phyloP scores from a whole-genome alignment of 2,888 invertebrate genomes.

The Neocrepidodera transversa region DNA sequence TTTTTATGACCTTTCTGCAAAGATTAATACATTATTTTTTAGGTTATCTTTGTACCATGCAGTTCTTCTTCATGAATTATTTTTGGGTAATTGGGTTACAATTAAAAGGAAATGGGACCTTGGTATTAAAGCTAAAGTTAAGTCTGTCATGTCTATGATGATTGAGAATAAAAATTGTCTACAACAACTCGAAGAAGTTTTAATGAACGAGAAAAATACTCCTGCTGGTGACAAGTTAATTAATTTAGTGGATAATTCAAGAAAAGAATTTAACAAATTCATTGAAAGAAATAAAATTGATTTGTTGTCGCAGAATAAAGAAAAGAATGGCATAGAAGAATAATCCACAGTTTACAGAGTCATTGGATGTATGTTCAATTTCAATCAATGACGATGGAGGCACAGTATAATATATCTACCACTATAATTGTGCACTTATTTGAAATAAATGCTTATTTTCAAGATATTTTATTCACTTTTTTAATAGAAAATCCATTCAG shows the following conservation, averaged over 20 bases:
- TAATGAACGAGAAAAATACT: conserved; percentile 65
- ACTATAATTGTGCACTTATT: no score
- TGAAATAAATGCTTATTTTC: no score
- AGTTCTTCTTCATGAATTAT: conserved; percentile 35
- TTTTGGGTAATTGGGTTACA: conserved; percentile 51
- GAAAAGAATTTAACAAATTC: conserved; percentile 62
- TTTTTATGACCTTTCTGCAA: background rate
- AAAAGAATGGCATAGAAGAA: background rate
- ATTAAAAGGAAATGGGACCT: conserved; percentile 54
- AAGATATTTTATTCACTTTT: no score
- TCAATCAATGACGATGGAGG: no score
- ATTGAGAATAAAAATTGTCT: conserved; percentile 62
- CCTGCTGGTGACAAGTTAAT: conserved; percentile 65
- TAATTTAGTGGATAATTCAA: conserved; percentile 62
- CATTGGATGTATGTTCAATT: no score
- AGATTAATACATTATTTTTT: no score
- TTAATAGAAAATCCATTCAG: no score
- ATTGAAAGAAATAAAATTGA: conserved; percentile 60
- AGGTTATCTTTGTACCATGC: conserved; percentile 23
- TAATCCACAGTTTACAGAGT: no score
- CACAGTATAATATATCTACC: no score
- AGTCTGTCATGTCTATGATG: conserved; percentile 59
- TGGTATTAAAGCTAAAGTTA: conserved; percentile 54
- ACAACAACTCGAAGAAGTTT: conserved; percentile 59
- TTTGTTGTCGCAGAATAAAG: conserved; percentile 73